A percentile compares a stretch with the other conserved stretches of the same genome.
phyloP scores from a whole-genome alignment of 2,797 vertebrate genomes.

The Alcedo quadribrachys region DNA sequence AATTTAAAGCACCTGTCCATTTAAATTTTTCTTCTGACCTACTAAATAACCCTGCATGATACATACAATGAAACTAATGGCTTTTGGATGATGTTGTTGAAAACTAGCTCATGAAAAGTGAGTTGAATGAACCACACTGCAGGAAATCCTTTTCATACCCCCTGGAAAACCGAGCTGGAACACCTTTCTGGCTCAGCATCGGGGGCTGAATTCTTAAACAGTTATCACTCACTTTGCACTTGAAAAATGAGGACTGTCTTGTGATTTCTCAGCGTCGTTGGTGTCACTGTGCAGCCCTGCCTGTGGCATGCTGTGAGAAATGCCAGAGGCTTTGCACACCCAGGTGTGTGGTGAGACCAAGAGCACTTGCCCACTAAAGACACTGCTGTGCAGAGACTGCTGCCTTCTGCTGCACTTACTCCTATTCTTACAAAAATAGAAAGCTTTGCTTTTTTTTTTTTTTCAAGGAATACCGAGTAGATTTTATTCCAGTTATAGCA shows the following conservation, averaged over 20 bases:
- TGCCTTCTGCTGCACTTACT: neutral
- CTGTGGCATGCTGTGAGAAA: neutral
- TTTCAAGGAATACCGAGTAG: neutral
- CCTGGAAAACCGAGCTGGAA: conserved; percentile 47
- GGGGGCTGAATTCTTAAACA: neutral
- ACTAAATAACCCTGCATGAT: conserved; percentile 64
- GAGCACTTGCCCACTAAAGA: neutral
- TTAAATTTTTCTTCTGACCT: conserved; percentile 59
- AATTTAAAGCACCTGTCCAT: conserved; percentile 73
- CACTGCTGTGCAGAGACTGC: neutral
- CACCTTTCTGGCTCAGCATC: neutral
- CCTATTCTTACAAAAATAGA: conserved; percentile 27
- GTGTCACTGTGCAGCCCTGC: neutral
- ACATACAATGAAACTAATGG: conserved; percentile 66
- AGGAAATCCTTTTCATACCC: conserved; percentile 67
- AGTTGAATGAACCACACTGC: conserved; percentile 23
- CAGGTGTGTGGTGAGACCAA: neutral
- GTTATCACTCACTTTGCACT: conserved; percentile 66
- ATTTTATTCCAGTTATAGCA: neutral
- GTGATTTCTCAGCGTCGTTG: neutral
- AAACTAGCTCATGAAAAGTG: conserved; percentile 62
- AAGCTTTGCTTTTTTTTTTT: neutral
- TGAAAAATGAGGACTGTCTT: conserved; percentile 45
- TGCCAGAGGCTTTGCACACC: neutral
- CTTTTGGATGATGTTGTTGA: conserved; percentile 70